Evolutionary conservation across 23 tunicate genomes (phyloP), one percentile per base, ranked within the genome.

Genomic region (Trididemnum clinides): DNA sequence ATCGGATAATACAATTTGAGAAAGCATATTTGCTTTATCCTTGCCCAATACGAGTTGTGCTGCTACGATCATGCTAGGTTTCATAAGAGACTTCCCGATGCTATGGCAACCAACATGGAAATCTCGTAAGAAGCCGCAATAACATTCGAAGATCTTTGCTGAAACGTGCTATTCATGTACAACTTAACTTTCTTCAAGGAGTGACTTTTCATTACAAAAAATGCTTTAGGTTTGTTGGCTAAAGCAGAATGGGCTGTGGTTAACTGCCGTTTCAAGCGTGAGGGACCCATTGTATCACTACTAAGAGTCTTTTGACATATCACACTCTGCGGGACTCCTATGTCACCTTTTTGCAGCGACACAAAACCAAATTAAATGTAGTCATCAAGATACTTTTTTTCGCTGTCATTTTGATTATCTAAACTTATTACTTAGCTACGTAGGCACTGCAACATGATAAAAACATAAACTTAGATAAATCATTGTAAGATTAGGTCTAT

Each of bases 11-110:
- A 74, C 57, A 81, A 81, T 81, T 81, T 81, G 73, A 81, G 85
- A 81, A 81, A 81, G 85, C 85, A 36, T 62, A 63, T 62, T 81
- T 81, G 85, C 85, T 81, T 81, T 81, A 63, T 81, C 74, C 30
- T 81, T 63, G 85, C 85, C 85, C 85, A 81, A 51, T 81, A 81
- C 51, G 57, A 81, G 85, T 81, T 81, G 74, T 81, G 85, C 74
- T 81, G 85, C 85, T 78, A 78, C 70, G 32, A 81, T 31, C 34
- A 63, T 81, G 34, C 85, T 62, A 15, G 85, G 85, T 63, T 81
- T 81, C 63, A 63, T 26, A 36, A 81, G 85, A 63, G 85, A 81
- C 30, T 81, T 51, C 74, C 74, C 85, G 74, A 81, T 81, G 34
- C 30, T 81, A 81, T 81, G 85, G 73, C 85, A 81, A 81, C 63